Conservation (phyloP, 2,113 vertebrate genomes). For the Alces alces region DNA sequence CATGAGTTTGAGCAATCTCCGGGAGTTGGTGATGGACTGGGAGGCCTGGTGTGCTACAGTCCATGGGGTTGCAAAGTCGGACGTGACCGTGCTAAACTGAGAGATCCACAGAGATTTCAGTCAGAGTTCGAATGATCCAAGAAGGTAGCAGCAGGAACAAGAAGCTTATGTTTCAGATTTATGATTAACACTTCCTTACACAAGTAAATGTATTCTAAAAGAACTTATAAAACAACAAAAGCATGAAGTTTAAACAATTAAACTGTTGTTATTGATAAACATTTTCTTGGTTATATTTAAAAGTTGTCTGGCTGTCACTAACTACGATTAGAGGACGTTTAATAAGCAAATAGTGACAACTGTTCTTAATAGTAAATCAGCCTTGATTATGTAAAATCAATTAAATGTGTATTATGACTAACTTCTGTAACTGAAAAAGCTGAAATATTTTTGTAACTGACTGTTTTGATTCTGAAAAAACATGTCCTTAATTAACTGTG, state of each 20-base stretch:
- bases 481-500: neutral
- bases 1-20: neutral
- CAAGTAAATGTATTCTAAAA: neutral
- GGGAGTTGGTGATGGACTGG: neutral
- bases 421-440: constrained; percentile 1
- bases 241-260: neutral
- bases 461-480: neutral
- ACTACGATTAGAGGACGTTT: constrained; percentile 17
- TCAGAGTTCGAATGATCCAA: neutral
- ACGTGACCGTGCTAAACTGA: neutral
- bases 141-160: neutral
- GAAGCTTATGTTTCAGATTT: neutral
- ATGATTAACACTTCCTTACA: neutral
- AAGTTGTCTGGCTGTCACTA: neutral
- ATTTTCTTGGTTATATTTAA: neutral
- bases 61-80: neutral
- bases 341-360: constrained; percentile 44
- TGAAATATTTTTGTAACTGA: neutral
- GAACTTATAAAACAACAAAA: neutral
- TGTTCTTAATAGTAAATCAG: constrained; percentile 20
- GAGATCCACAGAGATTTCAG: neutral
- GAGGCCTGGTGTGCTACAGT: neutral
- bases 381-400: constrained; percentile 41
- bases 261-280: neutral
- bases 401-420: neutral